Evolutionary conservation across 2,888 invertebrate species (phyloP).

Genomic region (Saturnia pavonia): DNA sequence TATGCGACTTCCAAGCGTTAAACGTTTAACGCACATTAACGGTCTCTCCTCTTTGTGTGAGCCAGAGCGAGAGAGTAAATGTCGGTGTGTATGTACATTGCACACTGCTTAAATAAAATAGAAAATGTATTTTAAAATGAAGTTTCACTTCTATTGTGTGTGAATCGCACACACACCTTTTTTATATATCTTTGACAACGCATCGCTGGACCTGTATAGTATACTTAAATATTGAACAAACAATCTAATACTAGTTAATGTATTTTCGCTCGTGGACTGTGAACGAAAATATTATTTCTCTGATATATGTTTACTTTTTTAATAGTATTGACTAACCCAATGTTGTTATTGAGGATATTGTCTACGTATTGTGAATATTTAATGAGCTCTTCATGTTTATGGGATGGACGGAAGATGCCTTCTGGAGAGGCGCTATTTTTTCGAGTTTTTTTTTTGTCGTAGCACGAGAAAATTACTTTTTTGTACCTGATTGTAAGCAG

Average conservation of each 20-base stretch:
- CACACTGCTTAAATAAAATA: no score
- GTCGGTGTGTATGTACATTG: no score
- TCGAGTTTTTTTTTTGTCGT: not conserved
- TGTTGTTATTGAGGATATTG: not conserved
- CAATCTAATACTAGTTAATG: not conserved
- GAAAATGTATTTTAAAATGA: no score
- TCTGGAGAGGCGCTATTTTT: not conserved
- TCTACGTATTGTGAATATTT: not conserved
- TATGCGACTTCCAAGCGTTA: no score
- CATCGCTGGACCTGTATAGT: not conserved
- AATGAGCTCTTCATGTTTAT: not conserved
- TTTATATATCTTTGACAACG: not conserved
- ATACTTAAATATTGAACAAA: conserved; percentile 1
- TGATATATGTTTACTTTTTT: conserved; percentile 16
- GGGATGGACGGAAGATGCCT: not conserved
- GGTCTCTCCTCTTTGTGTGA: no score
- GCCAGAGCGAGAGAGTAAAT: no score
- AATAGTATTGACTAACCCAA: conserved; percentile 3
- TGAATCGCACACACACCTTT: no score
- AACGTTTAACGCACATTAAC: no score
- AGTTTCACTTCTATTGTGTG: no score
- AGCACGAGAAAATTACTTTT: not conserved
- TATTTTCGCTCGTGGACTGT: conserved; percentile 7
- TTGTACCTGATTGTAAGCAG: not conserved
- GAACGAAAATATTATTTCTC: conserved; percentile 18